Evolutionary conservation across 2,888 invertebrate genomes (phyloP).

Genomic region (Agriopis leucophaearia): DNA sequence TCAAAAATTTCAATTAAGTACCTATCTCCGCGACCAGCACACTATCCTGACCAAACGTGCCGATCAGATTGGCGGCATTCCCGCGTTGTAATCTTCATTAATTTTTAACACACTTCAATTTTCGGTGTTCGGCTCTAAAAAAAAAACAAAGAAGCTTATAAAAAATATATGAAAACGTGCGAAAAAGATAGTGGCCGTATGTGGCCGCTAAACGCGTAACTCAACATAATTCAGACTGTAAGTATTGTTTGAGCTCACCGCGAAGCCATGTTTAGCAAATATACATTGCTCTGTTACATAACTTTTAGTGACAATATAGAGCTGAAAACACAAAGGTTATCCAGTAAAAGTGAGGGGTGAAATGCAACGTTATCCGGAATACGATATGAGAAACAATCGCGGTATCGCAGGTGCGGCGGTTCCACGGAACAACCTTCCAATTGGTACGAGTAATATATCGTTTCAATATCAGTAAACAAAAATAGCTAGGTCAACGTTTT

Average conservation of each 20-base stretch:
- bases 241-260: not conserved
- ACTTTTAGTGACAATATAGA: not conserved
- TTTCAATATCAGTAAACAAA: conserved; percentile 66
- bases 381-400: conserved; percentile 62
- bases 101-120: too few species aligned
- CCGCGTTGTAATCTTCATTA: too few species aligned
- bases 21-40: too few species aligned
- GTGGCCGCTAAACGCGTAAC: too few species aligned
- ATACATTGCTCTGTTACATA: not conserved
- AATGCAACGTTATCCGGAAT: conserved; percentile 63
- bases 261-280: not conserved
- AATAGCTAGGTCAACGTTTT: conserved; percentile 19
- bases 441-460: conserved; percentile 62
- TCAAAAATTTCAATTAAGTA: too few species aligned
- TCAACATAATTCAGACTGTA: not conserved
- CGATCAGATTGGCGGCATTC: too few species aligned
- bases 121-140: too few species aligned
- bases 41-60: too few species aligned
- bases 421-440: conserved; percentile 47
- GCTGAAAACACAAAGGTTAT: conserved; percentile 8
- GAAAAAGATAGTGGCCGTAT: too few species aligned
- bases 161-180: too few species aligned
- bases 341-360: conserved; percentile 48
- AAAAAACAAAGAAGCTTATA: too few species aligned
- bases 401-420: conserved; percentile 68